These are phyloP conservation scores for Tetragonisca angustula DNA, from an alignment of 2,888 invertebrate species.

Conservation along the genomic window DNA sequence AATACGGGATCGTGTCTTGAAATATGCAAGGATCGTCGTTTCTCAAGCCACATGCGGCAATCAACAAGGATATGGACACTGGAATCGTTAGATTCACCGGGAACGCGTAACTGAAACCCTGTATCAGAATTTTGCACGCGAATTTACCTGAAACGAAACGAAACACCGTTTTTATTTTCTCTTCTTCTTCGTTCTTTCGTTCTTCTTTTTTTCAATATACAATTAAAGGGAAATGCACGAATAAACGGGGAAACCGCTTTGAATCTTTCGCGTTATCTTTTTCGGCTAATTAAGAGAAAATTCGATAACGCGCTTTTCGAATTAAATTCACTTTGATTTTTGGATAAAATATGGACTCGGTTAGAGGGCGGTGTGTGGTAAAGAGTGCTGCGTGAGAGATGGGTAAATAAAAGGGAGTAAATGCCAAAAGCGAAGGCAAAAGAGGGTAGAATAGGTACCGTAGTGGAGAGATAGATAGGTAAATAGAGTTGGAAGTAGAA, in stretches of 20 bases:
- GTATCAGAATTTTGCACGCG: slow-evolving; percentile 98
- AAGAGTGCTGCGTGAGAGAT: too few relatives aligned
- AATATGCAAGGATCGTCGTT: slow-evolving; percentile 95
- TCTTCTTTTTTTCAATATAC: neutral
- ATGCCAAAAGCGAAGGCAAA: too few relatives aligned
- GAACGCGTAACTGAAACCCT: slow-evolving; percentile 98
- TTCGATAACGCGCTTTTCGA: neutral
- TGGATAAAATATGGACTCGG: too few relatives aligned
- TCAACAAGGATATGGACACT: slow-evolving; percentile 93
- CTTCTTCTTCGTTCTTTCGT: neutral
- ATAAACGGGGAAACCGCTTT: neutral
- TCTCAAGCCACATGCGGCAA: slow-evolving; percentile 94
- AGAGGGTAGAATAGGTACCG: too few relatives aligned
- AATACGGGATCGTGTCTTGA: slow-evolving; percentile 93
- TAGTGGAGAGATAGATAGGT: too few relatives aligned
- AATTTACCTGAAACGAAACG: slow-evolving; percentile 89
- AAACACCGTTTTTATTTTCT: slow-evolving; percentile 24
- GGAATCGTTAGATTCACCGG: slow-evolving; percentile 97
- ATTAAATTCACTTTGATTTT: neutral
- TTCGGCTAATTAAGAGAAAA: neutral
- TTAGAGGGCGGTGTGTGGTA: too few relatives aligned
- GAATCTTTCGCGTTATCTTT: neutral
- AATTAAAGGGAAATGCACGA: too few relatives aligned
- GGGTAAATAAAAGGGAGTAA: too few relatives aligned
- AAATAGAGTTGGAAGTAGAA: too few relatives aligned